Evolutionary conservation across 2,888 invertebrate species (phyloP).

Genomic region (Hemithea aestivaria): DNA sequence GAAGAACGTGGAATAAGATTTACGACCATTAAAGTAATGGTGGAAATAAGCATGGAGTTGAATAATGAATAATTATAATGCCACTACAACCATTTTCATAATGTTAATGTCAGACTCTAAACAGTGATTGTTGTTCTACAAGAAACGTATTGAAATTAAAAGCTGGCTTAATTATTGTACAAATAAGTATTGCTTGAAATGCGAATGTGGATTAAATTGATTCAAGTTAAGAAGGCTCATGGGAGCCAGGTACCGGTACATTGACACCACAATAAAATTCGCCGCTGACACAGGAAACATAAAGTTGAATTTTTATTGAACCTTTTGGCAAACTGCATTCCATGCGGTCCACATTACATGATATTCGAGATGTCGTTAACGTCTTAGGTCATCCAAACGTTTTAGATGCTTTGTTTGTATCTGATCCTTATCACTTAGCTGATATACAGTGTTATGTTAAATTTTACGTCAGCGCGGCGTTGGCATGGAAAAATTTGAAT

Average conservation of each 20-base stretch:
- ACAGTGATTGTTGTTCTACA: conserved; percentile 21
- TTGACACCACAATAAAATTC: conserved; percentile 69
- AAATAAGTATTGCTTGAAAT: conserved; percentile 36
- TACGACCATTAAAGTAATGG: conserved; percentile 17
- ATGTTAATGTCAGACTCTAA: conserved; percentile 19
- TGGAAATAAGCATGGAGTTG: conserved; percentile 18
- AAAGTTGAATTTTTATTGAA: conserved; percentile 69
- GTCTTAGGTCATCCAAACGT: conserved; percentile 11
- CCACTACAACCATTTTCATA: conserved; percentile 19
- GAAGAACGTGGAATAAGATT: conserved; percentile 1
- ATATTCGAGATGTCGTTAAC: conserved; percentile 34
- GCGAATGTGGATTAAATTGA: conserved; percentile 48
- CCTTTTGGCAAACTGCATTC: conserved; percentile 67
- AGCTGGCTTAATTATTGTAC: conserved; percentile 24
- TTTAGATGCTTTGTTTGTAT: conserved; percentile 3
- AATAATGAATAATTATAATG: conserved; percentile 3
- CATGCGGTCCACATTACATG: conserved; percentile 42
- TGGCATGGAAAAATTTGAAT: background rate
- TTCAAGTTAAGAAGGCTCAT: conserved; percentile 45
- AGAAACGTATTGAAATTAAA: conserved; percentile 23
- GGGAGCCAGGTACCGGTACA: conserved; percentile 55
- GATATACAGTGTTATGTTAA: no score
- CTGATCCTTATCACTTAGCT: conserved; percentile 8
- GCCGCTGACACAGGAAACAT: conserved; percentile 69
- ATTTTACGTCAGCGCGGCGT: conserved; percentile 6